Conservation (phyloP, 1,140 invertebrate species). For the Geopemphigus sp. region DNA sequence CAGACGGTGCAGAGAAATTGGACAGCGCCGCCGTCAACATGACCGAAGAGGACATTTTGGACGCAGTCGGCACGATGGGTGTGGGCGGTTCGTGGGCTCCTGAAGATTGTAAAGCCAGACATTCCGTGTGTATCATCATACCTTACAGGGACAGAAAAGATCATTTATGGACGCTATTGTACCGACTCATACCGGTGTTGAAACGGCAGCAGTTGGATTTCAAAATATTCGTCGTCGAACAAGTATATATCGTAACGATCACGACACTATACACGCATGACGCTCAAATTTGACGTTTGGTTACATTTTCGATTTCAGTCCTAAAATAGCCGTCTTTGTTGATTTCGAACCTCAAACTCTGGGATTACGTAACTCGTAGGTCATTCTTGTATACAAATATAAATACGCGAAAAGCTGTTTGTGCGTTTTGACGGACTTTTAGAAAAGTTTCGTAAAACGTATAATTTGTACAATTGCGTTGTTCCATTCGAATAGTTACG, state of each 20-base stretch:
- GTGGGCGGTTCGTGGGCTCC: constrained; percentile 60
- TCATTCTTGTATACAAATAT: too few species aligned
- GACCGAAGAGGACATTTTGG: constrained; percentile 42
- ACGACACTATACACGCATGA: too few species aligned
- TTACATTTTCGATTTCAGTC: too few species aligned
- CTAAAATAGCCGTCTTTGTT: too few species aligned
- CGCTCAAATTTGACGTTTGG: too few species aligned
- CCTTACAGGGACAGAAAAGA: constrained; percentile 63
- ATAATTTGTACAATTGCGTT: too few species aligned
- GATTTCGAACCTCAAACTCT: too few species aligned
- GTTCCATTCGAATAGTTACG: too few species aligned
- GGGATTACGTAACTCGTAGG: too few species aligned
- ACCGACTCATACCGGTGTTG: constrained; percentile 64
- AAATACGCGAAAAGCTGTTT: too few species aligned
- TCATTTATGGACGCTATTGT: constrained; percentile 60
- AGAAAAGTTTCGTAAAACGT: too few species aligned
- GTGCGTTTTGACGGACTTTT: too few species aligned
- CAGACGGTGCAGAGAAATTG: constrained; percentile 37
- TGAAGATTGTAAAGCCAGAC: constrained; percentile 58
- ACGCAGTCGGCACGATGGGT: constrained; percentile 18
- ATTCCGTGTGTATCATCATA: constrained; percentile 63
- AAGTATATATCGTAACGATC: constrained; percentile 54
- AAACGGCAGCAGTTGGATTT: constrained; percentile 65
- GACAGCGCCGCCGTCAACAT: constrained; percentile 32
- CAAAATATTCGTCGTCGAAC: constrained; percentile 66